Conservation (phyloP, 1,140 invertebrate genomes). For the Drosophila azteca region DNA sequence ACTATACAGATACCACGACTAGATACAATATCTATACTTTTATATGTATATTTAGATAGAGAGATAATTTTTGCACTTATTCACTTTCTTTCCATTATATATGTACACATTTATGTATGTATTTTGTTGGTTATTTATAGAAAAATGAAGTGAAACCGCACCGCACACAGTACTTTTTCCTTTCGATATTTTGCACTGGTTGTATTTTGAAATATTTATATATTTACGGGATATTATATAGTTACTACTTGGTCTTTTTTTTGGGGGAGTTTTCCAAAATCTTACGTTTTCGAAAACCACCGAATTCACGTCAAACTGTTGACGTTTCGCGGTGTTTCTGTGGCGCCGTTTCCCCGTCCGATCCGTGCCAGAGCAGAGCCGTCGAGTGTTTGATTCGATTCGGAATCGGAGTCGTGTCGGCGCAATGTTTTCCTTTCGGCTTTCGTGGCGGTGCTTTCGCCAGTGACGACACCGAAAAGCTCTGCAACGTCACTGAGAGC, state of each 20-base stretch:
- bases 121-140: slow-evolving; percentile 41
- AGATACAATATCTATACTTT: too few species aligned
- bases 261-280: slow-evolving; percentile 16
- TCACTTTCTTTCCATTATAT: slow-evolving; percentile 39
- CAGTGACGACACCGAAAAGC: slow-evolving; percentile 69
- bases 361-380: slow-evolving; percentile 68
- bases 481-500: slow-evolving; percentile 55
- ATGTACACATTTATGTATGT: background rate
- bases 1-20: background rate
- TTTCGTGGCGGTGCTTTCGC: slow-evolving; percentile 37
- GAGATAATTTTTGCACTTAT: slow-evolving; percentile 49
- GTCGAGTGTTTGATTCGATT: slow-evolving; percentile 67
- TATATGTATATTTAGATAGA: background rate
- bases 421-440: slow-evolving; percentile 11
- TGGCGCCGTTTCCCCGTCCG: slow-evolving; percentile 60
- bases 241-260: slow-evolving; percentile 16
- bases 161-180: slow-evolving; percentile 7
- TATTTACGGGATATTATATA: slow-evolving; percentile 12
- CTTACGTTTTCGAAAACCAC: slow-evolving; percentile 18
- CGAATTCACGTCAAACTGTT: background rate
- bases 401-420: slow-evolving; percentile 9
- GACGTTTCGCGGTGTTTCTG: slow-evolving; percentile 22
- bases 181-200: slow-evolving; percentile 16
- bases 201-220: background rate
- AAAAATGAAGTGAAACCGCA: slow-evolving; percentile 21